Base-by-base conservation (phyloP, 2,888 invertebrate species). In the Idaea aversata region DNA sequence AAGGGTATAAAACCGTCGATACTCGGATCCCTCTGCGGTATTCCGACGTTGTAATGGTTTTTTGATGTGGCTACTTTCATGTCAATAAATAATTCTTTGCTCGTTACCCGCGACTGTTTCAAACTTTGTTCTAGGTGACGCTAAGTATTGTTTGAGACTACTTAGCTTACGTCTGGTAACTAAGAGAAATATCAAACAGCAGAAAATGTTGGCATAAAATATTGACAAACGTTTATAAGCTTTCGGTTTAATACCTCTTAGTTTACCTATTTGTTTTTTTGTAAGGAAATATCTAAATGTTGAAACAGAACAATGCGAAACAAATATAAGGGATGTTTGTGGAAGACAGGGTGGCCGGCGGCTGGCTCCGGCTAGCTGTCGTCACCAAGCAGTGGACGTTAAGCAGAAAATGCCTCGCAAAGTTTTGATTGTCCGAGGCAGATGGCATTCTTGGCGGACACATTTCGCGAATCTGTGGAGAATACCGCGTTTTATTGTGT, bases 391-490 rank as follows among this genome's bases (percentile, higher is more conserved):
- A 76, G 80, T 84, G 86, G 89, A 89, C 88, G 84, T 84, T 88
- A 85, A 91, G 86, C 90, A 91, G 91, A 91, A 93, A 92, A 92
- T 92, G 89, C 89, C 90, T 78, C 81, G 83, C 83, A 88, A 93
- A 93, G 93, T 93, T 93, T 93, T 92, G 93, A 93, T 93, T 93
- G 93, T 92, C 90, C 88, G 83, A 84, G 87, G 88, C 93, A 93
- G 91, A 87, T 90, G 92, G 88, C 93, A 90, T 91, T 91, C 91
- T 88, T 88, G 83, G 77, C 77, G 84, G 85, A 87, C 89, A 88
- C 88, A 90, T 90, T 88, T 87, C 82, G 72, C 79, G 83, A 81
- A 85, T 88, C 84, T 80, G 85, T 81, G 78, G 81, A 83, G 85
- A 82, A 82, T 82, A 79, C 79, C 79, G 77, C 86, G 80, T 87